Base-by-base conservation (phyloP, 1,140 invertebrate species). In the Coenobita brevimanus region DNA sequence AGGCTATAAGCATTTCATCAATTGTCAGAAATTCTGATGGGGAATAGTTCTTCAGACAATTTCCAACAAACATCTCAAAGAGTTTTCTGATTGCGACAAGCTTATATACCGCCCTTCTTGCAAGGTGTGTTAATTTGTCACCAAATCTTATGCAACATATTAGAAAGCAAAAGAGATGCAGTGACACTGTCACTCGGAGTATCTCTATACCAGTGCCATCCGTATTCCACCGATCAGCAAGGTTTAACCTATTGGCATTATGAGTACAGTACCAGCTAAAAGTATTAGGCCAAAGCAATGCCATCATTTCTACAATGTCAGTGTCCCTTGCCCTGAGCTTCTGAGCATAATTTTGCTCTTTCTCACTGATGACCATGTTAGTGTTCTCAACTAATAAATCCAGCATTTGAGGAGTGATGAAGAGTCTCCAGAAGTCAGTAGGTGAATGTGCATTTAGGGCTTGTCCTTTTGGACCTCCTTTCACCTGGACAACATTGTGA, bases 51-150 rank as follows among this genome's bases (percentile, higher is more conserved):
- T n/a, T n/a, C n/a, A n/a, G n/a, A n/a, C n/a, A n/a, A n/a, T n/a
- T n/a, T n/a, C n/a, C n/a, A n/a, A n/a, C n/a, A n/a, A n/a, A n/a
- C n/a, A n/a, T n/a, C n/a, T n/a, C n/a, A 46, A 90, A 91, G 2
- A 91, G 36, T 3, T 84, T 17, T 60, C 89, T 90, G 8, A 90
- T 80, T 2, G 78, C 13, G 36, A 86, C 84, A 46, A 91, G 54
- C 54, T 89, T 90, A 78, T 83, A 64, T 54, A 79, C 81, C 81
- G 76, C n/a, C n/a, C 46, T 83, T 83, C 81, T 83, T 46, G 33
- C 24, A 38, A 24, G 33, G 8, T 64, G 81, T 78, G 81, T 83
- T 75, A n/a, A 6, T 83, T 83, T 83, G 75, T 83, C 81, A 83
- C 76, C 81, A 83, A 83, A 83, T 83, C 81, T 38, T 73, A 78